Conservation (phyloP, 2,888 invertebrate species). For the Nomada lathburiana region DNA sequence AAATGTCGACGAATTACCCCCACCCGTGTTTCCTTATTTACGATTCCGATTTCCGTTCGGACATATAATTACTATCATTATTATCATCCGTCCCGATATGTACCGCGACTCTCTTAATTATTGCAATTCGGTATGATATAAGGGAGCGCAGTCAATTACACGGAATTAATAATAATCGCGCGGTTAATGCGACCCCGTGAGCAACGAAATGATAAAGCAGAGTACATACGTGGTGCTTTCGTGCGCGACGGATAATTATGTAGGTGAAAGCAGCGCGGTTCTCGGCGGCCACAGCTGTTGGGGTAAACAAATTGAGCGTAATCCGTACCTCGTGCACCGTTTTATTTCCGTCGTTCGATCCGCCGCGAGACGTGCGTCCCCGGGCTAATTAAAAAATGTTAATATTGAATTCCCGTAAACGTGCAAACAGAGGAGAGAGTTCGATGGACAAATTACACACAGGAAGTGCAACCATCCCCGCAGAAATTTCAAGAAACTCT, state of each 20-base stretch:
- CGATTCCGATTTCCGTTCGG: background rate
- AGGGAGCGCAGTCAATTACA: slow-evolving; percentile 31
- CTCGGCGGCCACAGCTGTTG: slow-evolving; percentile 26
- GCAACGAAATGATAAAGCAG: slow-evolving; percentile 15
- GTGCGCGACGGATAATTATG: slow-evolving; percentile 36
- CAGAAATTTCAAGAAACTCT: slow-evolving; percentile 9
- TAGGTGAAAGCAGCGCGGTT: slow-evolving; percentile 46
- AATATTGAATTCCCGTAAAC: slow-evolving; percentile 7
- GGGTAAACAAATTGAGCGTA: slow-evolving; percentile 46
- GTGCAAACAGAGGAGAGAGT: background rate
- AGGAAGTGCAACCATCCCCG: background rate
- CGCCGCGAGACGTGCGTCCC: background rate
- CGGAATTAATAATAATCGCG: slow-evolving; percentile 41
- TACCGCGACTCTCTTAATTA: slow-evolving; percentile 11
- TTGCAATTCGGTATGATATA: slow-evolving; percentile 14
- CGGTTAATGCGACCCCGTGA: slow-evolving; percentile 22
- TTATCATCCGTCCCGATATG: background rate
- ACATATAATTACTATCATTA: slow-evolving; percentile 18
- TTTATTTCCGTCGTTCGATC: background rate
- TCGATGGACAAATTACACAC: slow-evolving; percentile 2
- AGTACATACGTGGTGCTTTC: slow-evolving; percentile 8
- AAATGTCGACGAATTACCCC: background rate
- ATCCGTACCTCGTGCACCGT: slow-evolving; percentile 21
- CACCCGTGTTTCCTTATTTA: background rate
- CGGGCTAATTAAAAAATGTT: slow-evolving; percentile 16